phyloP scores from a whole-genome alignment of 2,888 invertebrate species.

The Cataglyphis altisquamis region DNA sequence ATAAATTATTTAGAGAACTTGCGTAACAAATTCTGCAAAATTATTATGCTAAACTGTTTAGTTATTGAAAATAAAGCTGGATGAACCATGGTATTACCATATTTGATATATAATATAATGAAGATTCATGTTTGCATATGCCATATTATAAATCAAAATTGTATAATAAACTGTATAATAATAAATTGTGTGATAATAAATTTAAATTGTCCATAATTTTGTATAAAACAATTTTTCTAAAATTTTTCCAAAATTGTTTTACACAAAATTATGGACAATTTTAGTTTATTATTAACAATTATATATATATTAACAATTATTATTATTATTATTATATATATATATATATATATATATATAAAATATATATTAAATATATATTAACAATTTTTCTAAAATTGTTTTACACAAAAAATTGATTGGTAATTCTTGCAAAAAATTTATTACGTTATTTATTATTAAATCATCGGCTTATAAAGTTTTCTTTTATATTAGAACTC shows the following conservation, averaged over 20 bases:
- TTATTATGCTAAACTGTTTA: neutral
- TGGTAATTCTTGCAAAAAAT: neutral
- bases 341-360: no score
- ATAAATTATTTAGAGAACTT: conserved; percentile 13
- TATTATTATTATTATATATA: no score
- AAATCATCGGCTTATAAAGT: neutral
- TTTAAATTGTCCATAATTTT: neutral
- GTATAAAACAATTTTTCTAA: neutral
- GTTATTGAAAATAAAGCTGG: conserved; percentile 15
- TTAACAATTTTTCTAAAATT: no score
- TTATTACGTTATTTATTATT: neutral
- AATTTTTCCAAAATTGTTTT: no score
- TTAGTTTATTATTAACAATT: no score
- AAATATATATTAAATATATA: no score
- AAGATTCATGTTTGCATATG: conserved; percentile 13
- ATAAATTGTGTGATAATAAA: neutral
- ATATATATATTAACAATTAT: no score
- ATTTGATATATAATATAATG: neutral
- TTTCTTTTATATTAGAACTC: neutral
- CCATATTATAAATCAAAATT: conserved; percentile 15
- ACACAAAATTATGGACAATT: no score
- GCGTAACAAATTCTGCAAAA: neutral
- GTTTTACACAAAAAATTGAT: neutral
- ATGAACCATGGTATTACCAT: neutral
- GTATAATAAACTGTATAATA: no score